Evolutionary conservation across 2,797 vertebrate genomes (phyloP).

Genomic region (Mormyrus proboscirostris): DNA sequence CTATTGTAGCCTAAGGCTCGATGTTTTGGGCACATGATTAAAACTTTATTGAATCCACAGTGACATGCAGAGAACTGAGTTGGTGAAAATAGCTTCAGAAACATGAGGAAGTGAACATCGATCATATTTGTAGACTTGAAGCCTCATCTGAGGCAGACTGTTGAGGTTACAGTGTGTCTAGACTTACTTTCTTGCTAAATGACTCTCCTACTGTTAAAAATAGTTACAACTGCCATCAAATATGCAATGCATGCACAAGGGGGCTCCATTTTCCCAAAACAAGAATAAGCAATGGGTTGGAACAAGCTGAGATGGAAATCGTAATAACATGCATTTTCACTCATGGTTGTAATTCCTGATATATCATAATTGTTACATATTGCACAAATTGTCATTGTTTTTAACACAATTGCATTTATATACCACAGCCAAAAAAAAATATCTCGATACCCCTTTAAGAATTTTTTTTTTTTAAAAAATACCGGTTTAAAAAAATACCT

Average conservation of each 20-base stretch:
- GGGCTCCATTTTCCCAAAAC: not conserved
- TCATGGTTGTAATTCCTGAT: not conserved
- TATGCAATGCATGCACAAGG: not conserved
- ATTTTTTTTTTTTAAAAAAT: not conserved
- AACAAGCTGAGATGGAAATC: not conserved
- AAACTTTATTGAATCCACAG: not conserved
- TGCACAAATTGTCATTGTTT: not conserved
- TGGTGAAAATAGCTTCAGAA: not conserved
- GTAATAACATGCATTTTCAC: not conserved
- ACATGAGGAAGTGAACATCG: not conserved
- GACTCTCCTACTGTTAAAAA: slow-evolving; percentile 10
- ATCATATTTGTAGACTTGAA: not conserved
- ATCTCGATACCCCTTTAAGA: not conserved
- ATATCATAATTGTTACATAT: not conserved
- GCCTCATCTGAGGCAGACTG: not conserved
- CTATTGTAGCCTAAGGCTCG: not conserved
- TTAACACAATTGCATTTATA: not conserved
- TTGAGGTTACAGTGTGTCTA: not conserved
- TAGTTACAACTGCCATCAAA: not conserved
- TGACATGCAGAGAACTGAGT: not conserved
- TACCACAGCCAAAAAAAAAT: not conserved
- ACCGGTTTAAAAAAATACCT: no score
- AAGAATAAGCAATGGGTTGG: not conserved
- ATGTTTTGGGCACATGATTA: not conserved
- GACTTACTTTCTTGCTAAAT: not conserved